Evolutionary conservation across 2,797 vertebrate species (phyloP), one percentile per base, ranked within the genome.

Genomic region (Apogon talboti): DNA sequence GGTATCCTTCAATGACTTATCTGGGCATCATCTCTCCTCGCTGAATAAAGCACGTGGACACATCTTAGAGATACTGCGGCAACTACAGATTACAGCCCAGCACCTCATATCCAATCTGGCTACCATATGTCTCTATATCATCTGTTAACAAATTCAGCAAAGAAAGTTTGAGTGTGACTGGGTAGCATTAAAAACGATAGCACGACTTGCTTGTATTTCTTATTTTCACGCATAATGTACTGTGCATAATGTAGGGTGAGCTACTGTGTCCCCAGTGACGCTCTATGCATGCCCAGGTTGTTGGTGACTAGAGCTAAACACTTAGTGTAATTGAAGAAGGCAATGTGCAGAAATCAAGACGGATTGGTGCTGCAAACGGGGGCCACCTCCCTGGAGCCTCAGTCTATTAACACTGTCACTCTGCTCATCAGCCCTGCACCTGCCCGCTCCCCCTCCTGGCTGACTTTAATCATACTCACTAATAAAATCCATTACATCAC

Each of bases 401-500:
- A 81, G 87, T 91, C 92, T 89, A 92, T 93, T 93, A 94, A 88
- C 92, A 89, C 88, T 92, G 92, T 92, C 92, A 92, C 91, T 92
- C 87, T 89, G 90, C 91, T 93, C 92, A 92, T 93, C 90, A 91
- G 88, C 84, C 85, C 82, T 74, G 87, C 92, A 93, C 92, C 92
- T 94, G 91, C 87, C 89, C 37, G 71, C 81, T 86, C 76, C 82
- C 85, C 74, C 83, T 89, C 79, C 76, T 81, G 81, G 82, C 75
- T 78, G 81, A 76, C 89, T 89, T 90, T 92, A 92, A 93, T 93
- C 90, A 92, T 71, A 72, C 86, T 74, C 72, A 30, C 90, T 94
- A 91, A 93, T 92, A 91, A 89, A 92, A 87, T 83, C 86, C 90
- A 91, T 91, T 91, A 93, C 85, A 91, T 90, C 79, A 80, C 77